Conservation (phyloP, 2,113 vertebrate species). For the Pachyramphus minor region DNA sequence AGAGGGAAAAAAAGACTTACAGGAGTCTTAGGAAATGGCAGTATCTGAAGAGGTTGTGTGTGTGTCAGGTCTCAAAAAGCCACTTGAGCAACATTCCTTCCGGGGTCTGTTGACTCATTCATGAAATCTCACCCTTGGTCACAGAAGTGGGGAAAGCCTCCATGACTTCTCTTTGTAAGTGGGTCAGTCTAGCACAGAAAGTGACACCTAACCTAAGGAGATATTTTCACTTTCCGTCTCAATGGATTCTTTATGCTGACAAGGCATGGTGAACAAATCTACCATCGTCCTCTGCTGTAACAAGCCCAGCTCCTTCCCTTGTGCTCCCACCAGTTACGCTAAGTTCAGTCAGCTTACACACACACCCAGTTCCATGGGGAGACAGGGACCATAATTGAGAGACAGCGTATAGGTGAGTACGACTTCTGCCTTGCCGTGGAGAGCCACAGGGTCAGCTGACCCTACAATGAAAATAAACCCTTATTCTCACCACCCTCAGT, state of each 20-base stretch:
- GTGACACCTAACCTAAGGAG: background rate
- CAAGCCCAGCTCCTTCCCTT: background rate
- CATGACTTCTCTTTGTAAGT: background rate
- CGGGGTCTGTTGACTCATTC: background rate
- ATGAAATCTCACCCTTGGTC: background rate
- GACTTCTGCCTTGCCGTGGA: background rate
- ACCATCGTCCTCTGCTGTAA: background rate
- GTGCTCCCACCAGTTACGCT: background rate
- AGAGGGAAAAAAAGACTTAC: background rate
- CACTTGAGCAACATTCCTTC: background rate
- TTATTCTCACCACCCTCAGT: background rate
- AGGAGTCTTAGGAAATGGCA: background rate
- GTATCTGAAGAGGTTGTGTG: background rate
- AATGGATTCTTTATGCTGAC: background rate
- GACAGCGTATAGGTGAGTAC: background rate
- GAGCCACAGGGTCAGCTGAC: background rate
- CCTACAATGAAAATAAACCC: background rate
- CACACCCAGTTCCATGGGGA: fast-evolving
- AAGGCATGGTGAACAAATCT: background rate
- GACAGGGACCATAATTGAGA: fast-evolving
- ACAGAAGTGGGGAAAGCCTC: background rate
- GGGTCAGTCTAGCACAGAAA: background rate
- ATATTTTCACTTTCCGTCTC: background rate
- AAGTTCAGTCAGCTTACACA: background rate
- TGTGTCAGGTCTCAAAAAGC: background rate